Evolutionary conservation across 2,797 vertebrate species (phyloP), one percentile per base, ranked within the genome.

Genomic region (Crenuchus spilurus): DNA sequence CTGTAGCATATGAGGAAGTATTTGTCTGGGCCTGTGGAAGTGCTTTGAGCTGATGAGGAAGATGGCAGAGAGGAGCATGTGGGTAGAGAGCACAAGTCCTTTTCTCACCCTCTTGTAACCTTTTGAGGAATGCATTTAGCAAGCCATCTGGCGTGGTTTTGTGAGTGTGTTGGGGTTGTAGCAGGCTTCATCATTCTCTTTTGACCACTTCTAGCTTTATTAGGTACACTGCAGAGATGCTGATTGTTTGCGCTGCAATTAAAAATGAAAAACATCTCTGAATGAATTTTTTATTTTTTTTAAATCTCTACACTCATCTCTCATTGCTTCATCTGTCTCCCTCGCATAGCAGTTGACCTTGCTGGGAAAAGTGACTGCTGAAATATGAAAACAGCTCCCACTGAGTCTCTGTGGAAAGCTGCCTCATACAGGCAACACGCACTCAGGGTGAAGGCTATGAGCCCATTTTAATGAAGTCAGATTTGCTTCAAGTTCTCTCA

Each of bases 401-500:
- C 72, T 35, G 66, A 26, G 61, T 37, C 35, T 26, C 65, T 58
- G 33, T 61, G 46, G 35, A 66, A 39, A 75, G 58, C 41, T 61
- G 52, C 35, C 31, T 44, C 30, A 22, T 46, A 37, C 49, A 62
- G 44, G 46, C 18, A 44, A 62, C 65, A 65, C 44, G 51, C 51
- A 61, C 28, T 7, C 74, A 57, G 64, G 70, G 61, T 70, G 65
- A 57, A 75, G 52, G 72, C 30, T 35, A 41, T 67, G 26, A 69
- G 51, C 55, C 42, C 58, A 57, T 41, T 49, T 68, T 71, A 68
- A 77, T 77, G 39, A 74, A 71, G 55, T 62, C 73, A 39, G 55
- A 64, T 67, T 37, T 57, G 41, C 65, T 69, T 37, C 48, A 42
- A 51, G 16, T 41, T 20, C 57, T 16, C 37, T 52, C 51, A 14